Evolutionary conservation across 1,140 invertebrate species (phyloP).

Genomic region (Zaprionus taronus): DNA sequence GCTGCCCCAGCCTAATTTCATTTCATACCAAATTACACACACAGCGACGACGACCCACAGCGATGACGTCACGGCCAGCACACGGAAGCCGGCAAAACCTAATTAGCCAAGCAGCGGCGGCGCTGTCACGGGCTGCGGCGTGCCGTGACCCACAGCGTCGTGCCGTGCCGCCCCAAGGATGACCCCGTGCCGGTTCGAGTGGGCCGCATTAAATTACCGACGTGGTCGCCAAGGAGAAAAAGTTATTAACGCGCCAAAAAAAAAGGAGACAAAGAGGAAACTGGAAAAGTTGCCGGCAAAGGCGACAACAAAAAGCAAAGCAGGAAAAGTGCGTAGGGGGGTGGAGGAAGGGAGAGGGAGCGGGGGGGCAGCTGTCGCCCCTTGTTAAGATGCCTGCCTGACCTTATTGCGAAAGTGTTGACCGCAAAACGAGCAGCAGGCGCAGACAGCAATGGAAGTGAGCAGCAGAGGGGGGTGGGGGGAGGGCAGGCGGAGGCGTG

Average conservation of each 20-base stretch:
- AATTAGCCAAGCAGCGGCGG: slow-evolving; percentile 59
- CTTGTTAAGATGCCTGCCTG: slow-evolving; percentile 40
- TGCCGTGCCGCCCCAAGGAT: slow-evolving; percentile 24
- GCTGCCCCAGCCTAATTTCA: slow-evolving; percentile 61
- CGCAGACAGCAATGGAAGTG: neutral
- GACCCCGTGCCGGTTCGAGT: slow-evolving; percentile 26
- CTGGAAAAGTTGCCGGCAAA: slow-evolving; percentile 27
- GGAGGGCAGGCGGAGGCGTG: neutral
- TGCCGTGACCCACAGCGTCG: slow-evolving; percentile 19
- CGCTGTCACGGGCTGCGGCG: no score
- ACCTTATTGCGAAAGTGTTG: slow-evolving; percentile 76
- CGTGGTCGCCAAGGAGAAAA: slow-evolving; percentile 41
- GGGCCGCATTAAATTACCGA: slow-evolving; percentile 44
- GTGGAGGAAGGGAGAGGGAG: neutral
- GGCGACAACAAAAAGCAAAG: neutral
- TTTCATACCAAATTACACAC: slow-evolving; percentile 76
- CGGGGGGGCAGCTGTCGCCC: neutral
- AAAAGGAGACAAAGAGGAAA: slow-evolving; percentile 10
- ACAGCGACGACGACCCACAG: slow-evolving; percentile 30
- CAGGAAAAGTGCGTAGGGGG: slow-evolving; percentile 3
- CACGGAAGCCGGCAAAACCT: slow-evolving; percentile 64
- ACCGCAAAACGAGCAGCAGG: slow-evolving; percentile 61
- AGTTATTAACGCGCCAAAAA: slow-evolving; percentile 64
- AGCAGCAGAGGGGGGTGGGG: neutral
- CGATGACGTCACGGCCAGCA: slow-evolving; percentile 61